These are phyloP conservation scores for Tipula helvola DNA, from an alignment of 2,888 invertebrate genomes.

Conservation along the genomic window DNA sequence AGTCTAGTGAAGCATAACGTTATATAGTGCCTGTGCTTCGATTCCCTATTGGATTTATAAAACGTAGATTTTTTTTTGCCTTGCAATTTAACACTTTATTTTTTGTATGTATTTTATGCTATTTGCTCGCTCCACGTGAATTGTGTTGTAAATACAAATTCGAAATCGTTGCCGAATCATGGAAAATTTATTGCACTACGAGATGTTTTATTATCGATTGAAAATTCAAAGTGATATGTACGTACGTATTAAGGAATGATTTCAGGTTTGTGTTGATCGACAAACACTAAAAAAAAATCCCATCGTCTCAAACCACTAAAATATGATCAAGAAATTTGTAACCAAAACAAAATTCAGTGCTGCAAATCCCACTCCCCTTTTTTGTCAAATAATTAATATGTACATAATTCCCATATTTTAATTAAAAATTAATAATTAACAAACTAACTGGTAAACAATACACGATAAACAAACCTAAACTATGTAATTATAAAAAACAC, in stretches of 20 bases:
- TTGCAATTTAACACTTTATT: background rate
- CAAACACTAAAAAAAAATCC: background rate
- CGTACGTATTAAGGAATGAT: background rate
- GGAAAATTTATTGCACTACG: background rate
- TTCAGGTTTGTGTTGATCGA: background rate
- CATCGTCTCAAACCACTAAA: background rate
- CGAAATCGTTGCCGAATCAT: background rate
- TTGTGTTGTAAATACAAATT: background rate
- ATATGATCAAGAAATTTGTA: too few relatives aligned
- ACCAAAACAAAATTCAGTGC: too few relatives aligned
- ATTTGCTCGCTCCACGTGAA: background rate
- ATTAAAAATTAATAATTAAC: background rate
- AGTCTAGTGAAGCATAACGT: background rate
- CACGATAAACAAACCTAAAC: background rate
- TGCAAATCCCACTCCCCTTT: too few relatives aligned
- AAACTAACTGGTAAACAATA: background rate
- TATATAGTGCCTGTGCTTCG: background rate
- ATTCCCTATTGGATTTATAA: background rate
- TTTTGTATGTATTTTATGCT: background rate
- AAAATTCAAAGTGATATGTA: background rate
- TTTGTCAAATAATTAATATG: too few relatives aligned
- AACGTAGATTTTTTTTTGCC: background rate
- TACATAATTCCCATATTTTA: background rate
- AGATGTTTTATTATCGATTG: background rate
- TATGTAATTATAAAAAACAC: background rate